A percentile compares a stretch with the other conserved stretches of the same genome.
These are phyloP conservation scores for Plagodis pulveraria DNA, from an alignment of 2,888 invertebrate genomes.

Conservation along the genomic window DNA sequence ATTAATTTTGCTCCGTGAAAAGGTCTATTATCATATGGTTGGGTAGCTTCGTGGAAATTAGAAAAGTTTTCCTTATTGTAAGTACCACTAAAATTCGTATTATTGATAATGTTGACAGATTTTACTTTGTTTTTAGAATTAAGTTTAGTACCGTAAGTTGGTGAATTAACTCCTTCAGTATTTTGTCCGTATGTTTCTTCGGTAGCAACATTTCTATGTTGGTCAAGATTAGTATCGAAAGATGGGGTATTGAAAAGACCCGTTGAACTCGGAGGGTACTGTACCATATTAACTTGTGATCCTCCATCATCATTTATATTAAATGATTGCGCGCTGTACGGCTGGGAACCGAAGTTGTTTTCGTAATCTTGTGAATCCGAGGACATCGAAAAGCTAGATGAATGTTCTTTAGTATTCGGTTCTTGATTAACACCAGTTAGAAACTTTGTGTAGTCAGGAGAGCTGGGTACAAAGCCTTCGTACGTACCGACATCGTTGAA, in stretches of 20 bases:
- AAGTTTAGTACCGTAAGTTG: slow-evolving; percentile 73
- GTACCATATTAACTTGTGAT: slow-evolving; percentile 58
- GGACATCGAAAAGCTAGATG: slow-evolving; percentile 73
- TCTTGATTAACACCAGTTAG: slow-evolving; percentile 62
- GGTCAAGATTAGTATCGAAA: slow-evolving; percentile 50
- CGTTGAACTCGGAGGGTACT: slow-evolving; percentile 57
- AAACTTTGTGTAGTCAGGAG: slow-evolving; percentile 70
- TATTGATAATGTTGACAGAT: slow-evolving; percentile 50
- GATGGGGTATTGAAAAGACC: slow-evolving; percentile 58
- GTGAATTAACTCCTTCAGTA: slow-evolving; percentile 52
- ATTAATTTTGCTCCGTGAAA: slow-evolving; percentile 47
- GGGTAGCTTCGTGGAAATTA: slow-evolving; percentile 39
- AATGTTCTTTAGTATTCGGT: slow-evolving; percentile 64
- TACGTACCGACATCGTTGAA: slow-evolving; percentile 75
- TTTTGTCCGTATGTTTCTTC: slow-evolving; percentile 48
- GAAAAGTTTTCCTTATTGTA: slow-evolving; percentile 49
- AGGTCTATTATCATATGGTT: slow-evolving; percentile 40
- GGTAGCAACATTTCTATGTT: slow-evolving; percentile 48
- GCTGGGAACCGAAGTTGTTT: slow-evolving; percentile 53
- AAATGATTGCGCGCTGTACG: slow-evolving; percentile 51
- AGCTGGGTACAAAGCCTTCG: slow-evolving; percentile 74
- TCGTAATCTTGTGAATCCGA: slow-evolving; percentile 60
- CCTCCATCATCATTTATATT: slow-evolving; percentile 47
- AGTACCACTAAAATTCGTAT: slow-evolving; percentile 54
- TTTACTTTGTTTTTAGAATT: slow-evolving; percentile 58